Conservation (phyloP, 1,140 invertebrate species). For the Cydia pomonella region DNA sequence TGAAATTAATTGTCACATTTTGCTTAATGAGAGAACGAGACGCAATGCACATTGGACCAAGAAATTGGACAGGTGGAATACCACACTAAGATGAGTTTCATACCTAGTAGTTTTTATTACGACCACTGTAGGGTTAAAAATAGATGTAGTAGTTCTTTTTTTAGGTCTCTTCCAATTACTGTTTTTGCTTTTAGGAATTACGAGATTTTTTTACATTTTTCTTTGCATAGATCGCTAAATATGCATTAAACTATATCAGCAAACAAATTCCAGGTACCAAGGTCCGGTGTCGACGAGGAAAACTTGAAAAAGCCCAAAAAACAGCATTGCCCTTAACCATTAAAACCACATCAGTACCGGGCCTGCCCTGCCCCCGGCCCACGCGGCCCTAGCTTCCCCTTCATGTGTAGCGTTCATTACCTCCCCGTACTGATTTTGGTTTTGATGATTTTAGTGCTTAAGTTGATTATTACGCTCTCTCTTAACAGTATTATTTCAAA, state of each 20-base stretch:
- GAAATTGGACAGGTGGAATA: too few relatives aligned
- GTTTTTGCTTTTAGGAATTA: too few relatives aligned
- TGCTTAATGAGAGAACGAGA: too few relatives aligned
- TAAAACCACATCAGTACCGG: conserved; percentile 68
- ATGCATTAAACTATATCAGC: background rate
- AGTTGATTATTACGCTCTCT: background rate
- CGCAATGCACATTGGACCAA: too few relatives aligned
- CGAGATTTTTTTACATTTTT: too few relatives aligned
- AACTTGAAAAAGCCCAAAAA: conserved; percentile 91
- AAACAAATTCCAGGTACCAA: conserved; percentile 82
- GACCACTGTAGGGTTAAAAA: too few relatives aligned
- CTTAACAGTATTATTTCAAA: conserved; percentile 4
- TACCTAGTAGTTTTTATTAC: too few relatives aligned
- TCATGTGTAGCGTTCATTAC: background rate
- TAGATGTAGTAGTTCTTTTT: too few relatives aligned
- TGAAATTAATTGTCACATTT: too few relatives aligned
- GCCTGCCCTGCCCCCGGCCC: conserved; percentile 3
- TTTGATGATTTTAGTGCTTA: background rate
- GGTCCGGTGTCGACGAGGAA: conserved; percentile 92
- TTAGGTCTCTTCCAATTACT: too few relatives aligned
- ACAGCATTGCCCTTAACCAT: conserved; percentile 83
- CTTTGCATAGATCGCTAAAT: too few relatives aligned
- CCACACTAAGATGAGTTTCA: too few relatives aligned
- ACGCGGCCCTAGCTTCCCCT: background rate
- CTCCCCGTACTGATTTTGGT: conserved; percentile 30